Percentiles rank a stretch among this genome's conserved stretches.
phyloP scores from a whole-genome alignment of 2,888 invertebrate genomes.

The Podabrus alpinus region DNA sequence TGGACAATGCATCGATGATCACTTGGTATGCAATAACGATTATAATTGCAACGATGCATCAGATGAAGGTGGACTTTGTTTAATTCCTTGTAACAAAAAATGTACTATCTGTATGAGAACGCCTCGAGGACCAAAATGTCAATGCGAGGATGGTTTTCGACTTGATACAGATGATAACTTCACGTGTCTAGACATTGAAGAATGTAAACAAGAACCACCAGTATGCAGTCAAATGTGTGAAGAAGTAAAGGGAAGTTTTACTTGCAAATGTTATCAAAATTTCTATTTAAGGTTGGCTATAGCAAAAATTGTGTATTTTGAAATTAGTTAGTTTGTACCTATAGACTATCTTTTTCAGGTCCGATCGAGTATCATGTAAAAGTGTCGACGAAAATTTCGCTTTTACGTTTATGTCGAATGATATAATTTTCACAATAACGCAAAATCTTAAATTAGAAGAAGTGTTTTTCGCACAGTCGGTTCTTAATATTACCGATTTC shows the following conservation, averaged over 20 bases:
- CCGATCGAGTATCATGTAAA: background rate
- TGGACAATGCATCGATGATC: constrained; percentile 69
- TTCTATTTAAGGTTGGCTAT: constrained; percentile 60
- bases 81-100: constrained; percentile 56
- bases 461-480: background rate
- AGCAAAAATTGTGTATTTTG: background rate
- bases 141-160: constrained; percentile 65
- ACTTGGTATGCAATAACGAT: constrained; percentile 66
- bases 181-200: constrained; percentile 71
- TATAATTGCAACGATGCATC: constrained; percentile 69
- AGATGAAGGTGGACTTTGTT: constrained; percentile 72
- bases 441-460: background rate
- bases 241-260: constrained; percentile 61
- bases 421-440: background rate
- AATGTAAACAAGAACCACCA: constrained; percentile 63
- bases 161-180: constrained; percentile 59
- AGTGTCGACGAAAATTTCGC: background rate
- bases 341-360: no score
- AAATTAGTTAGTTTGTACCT: background rate
- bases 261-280: constrained; percentile 65
- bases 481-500: constrained; percentile 41
- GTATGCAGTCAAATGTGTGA: constrained; percentile 70
- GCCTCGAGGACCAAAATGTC: constrained; percentile 70
- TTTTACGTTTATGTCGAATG: background rate
- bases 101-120: constrained; percentile 64